phyloP scores from a whole-genome alignment of 2,888 invertebrate species.

The Drosophila nigricruria region DNA sequence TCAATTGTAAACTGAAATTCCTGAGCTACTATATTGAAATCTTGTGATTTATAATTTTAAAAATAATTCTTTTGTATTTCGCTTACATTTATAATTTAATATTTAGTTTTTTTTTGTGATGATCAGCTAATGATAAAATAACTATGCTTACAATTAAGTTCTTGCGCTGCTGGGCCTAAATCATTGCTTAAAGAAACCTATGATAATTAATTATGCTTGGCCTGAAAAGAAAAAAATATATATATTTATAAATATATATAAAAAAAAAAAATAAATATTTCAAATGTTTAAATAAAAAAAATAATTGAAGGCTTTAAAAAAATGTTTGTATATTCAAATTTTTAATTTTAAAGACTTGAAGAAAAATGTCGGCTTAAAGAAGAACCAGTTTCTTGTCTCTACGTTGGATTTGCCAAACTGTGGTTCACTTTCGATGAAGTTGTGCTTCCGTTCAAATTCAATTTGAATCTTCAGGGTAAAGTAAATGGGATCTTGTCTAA shows the following conservation, averaged over 20 bases:
- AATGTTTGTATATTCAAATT: slow-evolving; percentile 10
- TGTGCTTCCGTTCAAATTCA: too few species aligned
- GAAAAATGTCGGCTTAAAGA: too few species aligned
- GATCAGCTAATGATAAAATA: slow-evolving; percentile 30
- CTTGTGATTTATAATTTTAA: slow-evolving; percentile 48
- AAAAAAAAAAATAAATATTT: neutral
- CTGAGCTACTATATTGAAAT: slow-evolving; percentile 38
- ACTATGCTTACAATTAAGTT: slow-evolving; percentile 28
- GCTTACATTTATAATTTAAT: slow-evolving; percentile 29
- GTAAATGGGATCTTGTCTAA: too few species aligned
- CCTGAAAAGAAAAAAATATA: slow-evolving; percentile 20
- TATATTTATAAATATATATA: slow-evolving; percentile 4
- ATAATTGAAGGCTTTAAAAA: slow-evolving; percentile 57
- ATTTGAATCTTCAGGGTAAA: too few species aligned
- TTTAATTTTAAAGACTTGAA: too few species aligned
- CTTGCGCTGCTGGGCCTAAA: slow-evolving; percentile 21
- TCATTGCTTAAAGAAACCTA: slow-evolving; percentile 15
- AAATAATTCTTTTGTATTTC: slow-evolving; percentile 8
- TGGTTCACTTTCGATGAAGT: too few species aligned
- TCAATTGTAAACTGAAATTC: slow-evolving; percentile 49
- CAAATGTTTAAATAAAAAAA: slow-evolving; percentile 59
- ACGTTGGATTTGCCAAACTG: neutral
- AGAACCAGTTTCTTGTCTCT: neutral
- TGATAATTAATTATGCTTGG: slow-evolving; percentile 47
- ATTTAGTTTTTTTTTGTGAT: slow-evolving; percentile 44